A percentile compares a stretch with the other conserved stretches of the same genome.
These are phyloP conservation scores for Tetraodon nigroviridis DNA, from an alignment of 2,113 vertebrate species.

Conservation along the genomic window DNA sequence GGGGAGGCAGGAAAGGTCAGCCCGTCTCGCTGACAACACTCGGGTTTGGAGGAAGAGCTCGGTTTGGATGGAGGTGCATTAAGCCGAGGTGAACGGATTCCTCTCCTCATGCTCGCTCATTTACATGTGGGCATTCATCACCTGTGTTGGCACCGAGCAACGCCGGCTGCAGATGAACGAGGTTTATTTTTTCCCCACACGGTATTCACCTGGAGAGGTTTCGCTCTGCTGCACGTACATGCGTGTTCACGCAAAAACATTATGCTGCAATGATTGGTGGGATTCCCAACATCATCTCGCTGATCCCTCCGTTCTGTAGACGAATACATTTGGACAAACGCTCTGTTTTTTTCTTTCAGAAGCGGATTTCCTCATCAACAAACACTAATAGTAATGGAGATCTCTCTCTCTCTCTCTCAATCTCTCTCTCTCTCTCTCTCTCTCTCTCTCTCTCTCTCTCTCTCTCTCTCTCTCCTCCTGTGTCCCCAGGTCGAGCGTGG, in stretches of 20 bases:
- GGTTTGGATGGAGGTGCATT: neutral
- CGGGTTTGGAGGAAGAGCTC: constrained; percentile 13
- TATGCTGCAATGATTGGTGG: neutral
- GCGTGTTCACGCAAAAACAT: constrained; percentile 1
- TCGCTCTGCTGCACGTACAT: constrained; percentile 9
- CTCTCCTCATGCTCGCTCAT: constrained; percentile 34
- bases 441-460: no score
- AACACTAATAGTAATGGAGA: neutral
- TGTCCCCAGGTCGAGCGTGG: constrained; percentile 76
- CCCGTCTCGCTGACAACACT: constrained; percentile 8
- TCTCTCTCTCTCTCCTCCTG: constrained; percentile 5
- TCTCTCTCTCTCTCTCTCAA: constrained; percentile 2
- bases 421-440: constrained; percentile 9
- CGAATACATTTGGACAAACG: no score
- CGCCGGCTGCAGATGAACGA: constrained; percentile 14
- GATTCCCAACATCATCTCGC: no score
- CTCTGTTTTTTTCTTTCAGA: constrained; percentile 1
- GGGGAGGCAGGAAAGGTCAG: constrained; percentile 31
- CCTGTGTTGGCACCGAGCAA: constrained; percentile 19
- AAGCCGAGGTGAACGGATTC: constrained; percentile 37
- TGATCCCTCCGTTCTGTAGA: no score
- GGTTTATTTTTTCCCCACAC: neutral
- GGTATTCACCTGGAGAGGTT: constrained; percentile 10
- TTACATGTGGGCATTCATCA: constrained; percentile 45
- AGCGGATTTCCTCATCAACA: no score